Evolutionary conservation across 2,113 vertebrate species (phyloP).

Genomic region (Varanus komodoensis): DNA sequence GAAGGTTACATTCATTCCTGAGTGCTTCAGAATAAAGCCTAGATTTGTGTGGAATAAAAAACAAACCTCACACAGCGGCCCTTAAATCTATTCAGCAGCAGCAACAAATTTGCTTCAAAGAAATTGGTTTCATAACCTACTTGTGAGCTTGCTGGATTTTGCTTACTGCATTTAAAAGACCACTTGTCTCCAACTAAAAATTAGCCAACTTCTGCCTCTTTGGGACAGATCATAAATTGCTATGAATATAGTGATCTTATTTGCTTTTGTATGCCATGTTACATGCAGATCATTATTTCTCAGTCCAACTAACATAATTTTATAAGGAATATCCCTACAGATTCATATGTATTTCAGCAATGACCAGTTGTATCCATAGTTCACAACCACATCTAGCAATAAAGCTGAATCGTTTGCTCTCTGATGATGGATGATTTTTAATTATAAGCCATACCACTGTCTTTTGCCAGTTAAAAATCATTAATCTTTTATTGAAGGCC

Average conservation of each 20-base stretch:
- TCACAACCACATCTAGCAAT: constrained; percentile 19
- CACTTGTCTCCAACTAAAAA: constrained; percentile 42
- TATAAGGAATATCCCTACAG: neutral
- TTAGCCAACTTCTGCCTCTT: neutral
- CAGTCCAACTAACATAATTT: neutral
- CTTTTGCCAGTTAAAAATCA: constrained; percentile 32
- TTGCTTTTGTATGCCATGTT: neutral
- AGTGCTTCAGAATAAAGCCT: neutral
- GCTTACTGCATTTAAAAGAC: no score
- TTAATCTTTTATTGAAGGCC: constrained; percentile 58
- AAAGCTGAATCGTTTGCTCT: constrained; percentile 16
- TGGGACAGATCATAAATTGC: constrained; percentile 26
- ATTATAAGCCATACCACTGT: constrained; percentile 45
- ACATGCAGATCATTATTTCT: neutral
- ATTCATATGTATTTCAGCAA: neutral
- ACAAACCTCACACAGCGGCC: no score
- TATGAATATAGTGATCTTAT: neutral
- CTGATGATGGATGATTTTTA: constrained; percentile 38
- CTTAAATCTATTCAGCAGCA: neutral
- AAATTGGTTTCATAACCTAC: neutral
- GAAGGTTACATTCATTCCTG: neutral
- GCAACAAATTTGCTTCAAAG: neutral
- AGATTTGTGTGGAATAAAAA: neutral
- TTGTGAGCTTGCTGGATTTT: neutral
- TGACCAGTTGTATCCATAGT: neutral